These are phyloP conservation scores for Auanema freiburgensis DNA, from an alignment of 2,888 invertebrate genomes.

Conservation along the genomic window DNA sequence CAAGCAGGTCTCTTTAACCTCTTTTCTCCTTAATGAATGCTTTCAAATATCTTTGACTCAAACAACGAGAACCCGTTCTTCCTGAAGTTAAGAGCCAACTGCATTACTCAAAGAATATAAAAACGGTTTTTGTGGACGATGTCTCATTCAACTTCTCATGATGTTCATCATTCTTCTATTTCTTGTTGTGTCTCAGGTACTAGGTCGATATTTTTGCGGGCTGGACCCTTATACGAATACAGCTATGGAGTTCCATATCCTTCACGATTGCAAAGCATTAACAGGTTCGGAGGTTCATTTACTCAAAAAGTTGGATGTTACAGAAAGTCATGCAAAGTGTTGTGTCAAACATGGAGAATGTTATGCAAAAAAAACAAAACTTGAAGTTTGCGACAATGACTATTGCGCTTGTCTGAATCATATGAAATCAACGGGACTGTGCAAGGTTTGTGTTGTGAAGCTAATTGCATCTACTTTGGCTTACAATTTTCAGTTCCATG, in stretches of 20 bases:
- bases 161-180: conserved; percentile 7
- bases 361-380: conserved; percentile 7
- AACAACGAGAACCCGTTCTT: too few species aligned
- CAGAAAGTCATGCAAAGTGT: conserved; percentile 10
- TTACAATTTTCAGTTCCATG: conserved; percentile 15
- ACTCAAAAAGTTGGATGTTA: neutral
- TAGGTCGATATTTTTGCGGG: conserved; percentile 12
- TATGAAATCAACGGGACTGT: conserved; percentile 9
- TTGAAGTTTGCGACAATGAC: conserved; percentile 11
- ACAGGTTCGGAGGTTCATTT: conserved; percentile 9
- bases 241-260: conserved; percentile 10
- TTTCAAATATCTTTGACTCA: too few species aligned
- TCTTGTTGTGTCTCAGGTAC: neutral
- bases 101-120: too few species aligned
- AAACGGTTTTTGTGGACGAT: too few species aligned
- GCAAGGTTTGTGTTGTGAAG: neutral
- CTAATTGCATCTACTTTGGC: neutral
- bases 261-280: conserved; percentile 5
- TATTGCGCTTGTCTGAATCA: conserved; percentile 11
- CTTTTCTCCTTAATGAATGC: too few species aligned
- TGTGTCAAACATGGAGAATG: conserved; percentile 14
- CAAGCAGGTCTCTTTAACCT: too few species aligned
- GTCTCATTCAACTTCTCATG: too few species aligned
- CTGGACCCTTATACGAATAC: conserved; percentile 16
- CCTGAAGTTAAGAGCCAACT: too few species aligned